phyloP scores from a whole-genome alignment of 2,797 vertebrate species.

The Streptopelia turtur region DNA sequence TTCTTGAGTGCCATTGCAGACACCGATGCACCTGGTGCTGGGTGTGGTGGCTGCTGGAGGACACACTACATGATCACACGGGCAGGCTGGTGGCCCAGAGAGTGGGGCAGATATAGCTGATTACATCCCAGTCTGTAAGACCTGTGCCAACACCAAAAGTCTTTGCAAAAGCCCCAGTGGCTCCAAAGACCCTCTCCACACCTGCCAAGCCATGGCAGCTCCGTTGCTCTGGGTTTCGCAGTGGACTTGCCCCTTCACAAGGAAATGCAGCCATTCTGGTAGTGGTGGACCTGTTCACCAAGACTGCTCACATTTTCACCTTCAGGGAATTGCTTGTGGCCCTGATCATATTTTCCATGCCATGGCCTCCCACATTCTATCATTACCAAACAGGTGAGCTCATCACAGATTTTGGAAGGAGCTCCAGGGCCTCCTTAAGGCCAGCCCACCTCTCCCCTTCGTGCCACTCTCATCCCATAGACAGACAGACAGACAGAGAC shows the following conservation, averaged over 20 bases:
- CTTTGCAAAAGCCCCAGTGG: background rate
- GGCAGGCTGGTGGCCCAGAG: background rate
- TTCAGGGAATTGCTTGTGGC: background rate
- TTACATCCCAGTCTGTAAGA: background rate
- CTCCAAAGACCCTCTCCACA: background rate
- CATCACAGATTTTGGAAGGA: background rate
- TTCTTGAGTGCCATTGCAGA: background rate
- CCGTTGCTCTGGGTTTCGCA: background rate
- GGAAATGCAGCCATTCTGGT: background rate
- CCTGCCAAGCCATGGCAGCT: background rate
- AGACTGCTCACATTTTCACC: background rate
- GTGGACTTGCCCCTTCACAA: background rate
- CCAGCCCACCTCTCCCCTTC: background rate
- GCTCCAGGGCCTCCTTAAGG: background rate
- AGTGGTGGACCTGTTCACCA: background rate
- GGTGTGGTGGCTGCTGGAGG: background rate
- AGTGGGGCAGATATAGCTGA: background rate
- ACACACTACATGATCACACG: background rate
- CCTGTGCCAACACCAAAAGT: background rate
- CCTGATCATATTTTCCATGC: background rate
- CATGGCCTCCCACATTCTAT: background rate
- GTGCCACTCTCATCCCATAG: fast-evolving
- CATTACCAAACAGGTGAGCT: background rate
- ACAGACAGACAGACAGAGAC: no score
- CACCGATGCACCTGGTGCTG: no score